Percentiles rank a stretch among this genome's conserved stretches.
phyloP scores from a whole-genome alignment of 1,140 invertebrate genomes.

The Tribolium madens region DNA sequence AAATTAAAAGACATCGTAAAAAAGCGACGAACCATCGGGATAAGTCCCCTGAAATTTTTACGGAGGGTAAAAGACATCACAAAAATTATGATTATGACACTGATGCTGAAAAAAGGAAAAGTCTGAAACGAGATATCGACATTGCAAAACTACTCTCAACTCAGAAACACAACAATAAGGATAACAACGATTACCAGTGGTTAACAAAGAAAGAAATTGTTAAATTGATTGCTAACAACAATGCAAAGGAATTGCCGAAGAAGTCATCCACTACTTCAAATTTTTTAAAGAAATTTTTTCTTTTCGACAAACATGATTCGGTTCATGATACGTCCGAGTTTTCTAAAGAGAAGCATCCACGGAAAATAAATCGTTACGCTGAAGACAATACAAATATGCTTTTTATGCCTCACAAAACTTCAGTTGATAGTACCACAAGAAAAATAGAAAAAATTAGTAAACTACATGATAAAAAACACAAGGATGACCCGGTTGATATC shows the following conservation, averaged over 20 bases:
- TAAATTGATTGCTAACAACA: conserved; percentile 2
- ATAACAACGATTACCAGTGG: not conserved
- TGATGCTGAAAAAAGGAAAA: not conserved
- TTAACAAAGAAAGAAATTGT: conserved; percentile 1
- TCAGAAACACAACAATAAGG: not conserved
- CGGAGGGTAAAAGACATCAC: not conserved
- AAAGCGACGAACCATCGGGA: not conserved
- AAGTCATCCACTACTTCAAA: not conserved
- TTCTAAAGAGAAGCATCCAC: not conserved
- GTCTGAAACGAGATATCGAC: not conserved
- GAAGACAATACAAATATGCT: conserved; percentile 1
- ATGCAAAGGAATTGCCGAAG: not conserved
- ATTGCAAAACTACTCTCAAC: not conserved
- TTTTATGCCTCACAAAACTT: not conserved
- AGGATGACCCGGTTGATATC: not conserved
- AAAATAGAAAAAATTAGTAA: not conserved
- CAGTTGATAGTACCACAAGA: not conserved
- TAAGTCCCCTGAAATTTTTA: not conserved
- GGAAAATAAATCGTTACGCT: not conserved
- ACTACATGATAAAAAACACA: not conserved
- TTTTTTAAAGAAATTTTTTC: conserved; percentile 6
- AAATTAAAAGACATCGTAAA: not conserved
- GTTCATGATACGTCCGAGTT: not conserved
- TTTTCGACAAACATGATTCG: not conserved
- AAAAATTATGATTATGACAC: not conserved